A percentile compares a stretch with the other conserved stretches of the same genome.
These are phyloP conservation scores for pig (Sus scrofa) DNA, from an alignment of 2,113 vertebrate species.

Conservation along the genomic window T2T-Sscrofa CM000824.6:187784501-187785000, in stretches of 20 bases:
- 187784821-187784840: background rate
- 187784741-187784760: background rate
- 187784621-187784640: conserved; percentile 8
- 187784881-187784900: conserved; percentile 9
- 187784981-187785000: background rate
- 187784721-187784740: conserved; percentile 22
- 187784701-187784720: background rate
- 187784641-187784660: conserved; percentile 27
- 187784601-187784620: background rate
- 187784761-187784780: background rate
- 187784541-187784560: background rate
- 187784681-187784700: background rate
- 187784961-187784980: background rate
- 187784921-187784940: background rate
- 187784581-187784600: background rate
- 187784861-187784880: background rate
- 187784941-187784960: background rate
- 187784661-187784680: conserved; percentile 21
- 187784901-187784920: background rate
- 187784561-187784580: background rate
- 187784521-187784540: background rate
- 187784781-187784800: background rate
- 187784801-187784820: background rate
- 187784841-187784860: background rate
- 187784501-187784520: background rate